phyloP scores from a whole-genome alignment of 2,888 invertebrate genomes.

The Sarcophaga rosellei region DNA sequence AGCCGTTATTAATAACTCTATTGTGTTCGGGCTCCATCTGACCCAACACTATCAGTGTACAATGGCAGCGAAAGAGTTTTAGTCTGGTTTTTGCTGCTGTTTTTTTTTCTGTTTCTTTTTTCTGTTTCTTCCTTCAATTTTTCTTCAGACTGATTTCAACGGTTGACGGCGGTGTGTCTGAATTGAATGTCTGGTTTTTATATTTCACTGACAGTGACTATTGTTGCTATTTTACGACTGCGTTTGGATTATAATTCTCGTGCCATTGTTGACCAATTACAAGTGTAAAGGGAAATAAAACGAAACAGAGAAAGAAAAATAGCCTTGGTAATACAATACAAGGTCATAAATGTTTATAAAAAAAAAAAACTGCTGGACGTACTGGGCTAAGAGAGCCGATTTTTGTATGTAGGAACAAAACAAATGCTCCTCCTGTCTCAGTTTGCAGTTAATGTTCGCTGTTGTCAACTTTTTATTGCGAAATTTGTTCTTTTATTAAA shows the following conservation, averaged over 20 bases:
- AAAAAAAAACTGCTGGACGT: not conserved
- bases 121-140: not conserved
- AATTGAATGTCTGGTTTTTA: not conserved
- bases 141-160: not conserved
- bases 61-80: not conserved
- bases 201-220: not conserved
- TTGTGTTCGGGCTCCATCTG: not conserved
- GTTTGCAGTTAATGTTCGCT: no score
- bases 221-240: not conserved
- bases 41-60: not conserved
- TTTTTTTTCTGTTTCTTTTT: not conserved
- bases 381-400: no score
- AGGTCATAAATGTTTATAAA: not conserved
- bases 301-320: not conserved
- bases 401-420: no score
- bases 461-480: no score
- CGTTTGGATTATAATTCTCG: not conserved
- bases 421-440: no score
- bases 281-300: not conserved
- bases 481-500: no score
- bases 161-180: not conserved
- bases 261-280: not conserved
- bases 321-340: not conserved
- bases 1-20: constrained; percentile 60
- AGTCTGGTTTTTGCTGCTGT: not conserved